Base-by-base conservation (phyloP, 2,797 vertebrate genomes). In the Molossus molossus region DNA sequence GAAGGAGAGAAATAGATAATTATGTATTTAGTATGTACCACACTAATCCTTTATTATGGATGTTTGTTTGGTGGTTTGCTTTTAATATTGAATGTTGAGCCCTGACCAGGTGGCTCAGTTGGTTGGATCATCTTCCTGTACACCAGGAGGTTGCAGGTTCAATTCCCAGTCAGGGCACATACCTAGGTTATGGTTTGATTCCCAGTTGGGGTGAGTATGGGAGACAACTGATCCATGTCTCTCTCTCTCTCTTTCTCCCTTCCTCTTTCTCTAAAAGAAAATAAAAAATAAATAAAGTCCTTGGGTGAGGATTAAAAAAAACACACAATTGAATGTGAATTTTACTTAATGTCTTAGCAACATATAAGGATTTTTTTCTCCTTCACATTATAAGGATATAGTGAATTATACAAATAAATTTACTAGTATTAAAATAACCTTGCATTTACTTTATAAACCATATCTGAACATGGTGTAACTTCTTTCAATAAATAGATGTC, bases 291-390 rank as follows among this genome's bases (percentile, higher is more conserved):
- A 45, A 45, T 45, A n/a, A 33, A n/a, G n/a, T 67, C 64, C n/a
- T 67, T 0, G 1, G 58, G n/a, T 67, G 65, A 67, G 65, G 65
- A 33, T 67, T 65, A n/a, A 67, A 33, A 67, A n/a, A 64, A 18
- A 67, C 11, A 11, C 6, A 50, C 11, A 33, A 94, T 67, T 80
- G 58, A 48, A 64, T 64, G 18, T 29, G 18, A 72, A 53, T 83
- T 83, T 79, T 87, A 29, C 64, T 81, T 72, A 87, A 90, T 55
- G n/a, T 94, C 10, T 64, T 82, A 40, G 55, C 7, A 92, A 73
- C 5, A 72, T 70, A 77, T 70, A 81, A 62, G 6, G 2, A 94
- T 92, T 67, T 33, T n/a, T 95, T 90, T 40, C 67, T 77, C 48
- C 27, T 92, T 93, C 85, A 62, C 10, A 58, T 76, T 50, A 50